phyloP scores from a whole-genome alignment of 2,797 vertebrate species.

The Eulemur mongoz region DNA sequence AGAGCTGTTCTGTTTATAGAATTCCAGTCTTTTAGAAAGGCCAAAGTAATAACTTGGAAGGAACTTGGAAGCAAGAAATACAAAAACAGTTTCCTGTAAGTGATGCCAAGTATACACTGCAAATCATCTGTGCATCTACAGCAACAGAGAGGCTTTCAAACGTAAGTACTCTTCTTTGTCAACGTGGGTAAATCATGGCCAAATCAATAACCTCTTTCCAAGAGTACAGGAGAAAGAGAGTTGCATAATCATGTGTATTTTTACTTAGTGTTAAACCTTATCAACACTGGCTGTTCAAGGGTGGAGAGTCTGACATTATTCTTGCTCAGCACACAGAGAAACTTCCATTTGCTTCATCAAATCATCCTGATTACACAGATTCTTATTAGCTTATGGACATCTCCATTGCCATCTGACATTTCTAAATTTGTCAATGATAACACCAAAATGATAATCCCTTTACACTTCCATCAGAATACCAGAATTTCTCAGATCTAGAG shows the following conservation, averaged over 20 bases:
- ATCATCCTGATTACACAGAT: neutral
- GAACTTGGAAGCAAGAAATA: neutral
- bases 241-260: neutral
- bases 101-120: neutral
- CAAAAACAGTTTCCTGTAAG: neutral
- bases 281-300: neutral
- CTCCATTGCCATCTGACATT: neutral
- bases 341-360: neutral
- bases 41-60: neutral
- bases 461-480: neutral
- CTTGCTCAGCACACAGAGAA: neutral
- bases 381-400: neutral
- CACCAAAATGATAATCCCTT: neutral
- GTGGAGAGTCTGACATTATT: neutral
- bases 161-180: neutral
- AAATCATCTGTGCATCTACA: neutral
- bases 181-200: neutral
- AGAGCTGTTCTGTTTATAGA: neutral
- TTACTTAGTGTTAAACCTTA: neutral
- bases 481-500: neutral
- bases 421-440: neutral
- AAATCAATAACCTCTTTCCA: slow-evolving; percentile 22
- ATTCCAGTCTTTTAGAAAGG: neutral
- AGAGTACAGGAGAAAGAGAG: neutral
- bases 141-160: neutral